phyloP scores from a whole-genome alignment of 2,888 invertebrate genomes.

The Phyto melanocephala region DNA sequence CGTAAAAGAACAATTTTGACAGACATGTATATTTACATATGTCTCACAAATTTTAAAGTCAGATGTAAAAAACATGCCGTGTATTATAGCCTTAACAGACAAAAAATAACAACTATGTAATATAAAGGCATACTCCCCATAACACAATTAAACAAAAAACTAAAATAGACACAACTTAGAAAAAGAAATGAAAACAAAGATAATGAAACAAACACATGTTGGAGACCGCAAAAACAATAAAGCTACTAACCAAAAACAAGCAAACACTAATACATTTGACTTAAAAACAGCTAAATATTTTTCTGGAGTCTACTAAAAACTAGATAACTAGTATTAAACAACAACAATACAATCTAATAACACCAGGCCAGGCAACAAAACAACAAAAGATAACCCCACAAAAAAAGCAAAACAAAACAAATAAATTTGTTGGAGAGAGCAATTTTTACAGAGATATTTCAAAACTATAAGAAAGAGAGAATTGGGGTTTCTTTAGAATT shows the following conservation, averaged over 20 bases:
- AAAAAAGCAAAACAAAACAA: not conserved
- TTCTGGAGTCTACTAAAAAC: slow-evolving; percentile 21
- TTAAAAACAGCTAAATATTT: slow-evolving; percentile 7
- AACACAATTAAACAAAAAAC: not conserved
- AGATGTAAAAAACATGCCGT: too few species aligned
- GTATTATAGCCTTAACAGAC: not conserved
- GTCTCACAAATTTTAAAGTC: too few species aligned
- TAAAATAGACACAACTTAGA: not conserved
- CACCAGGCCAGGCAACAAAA: not conserved
- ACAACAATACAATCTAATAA: slow-evolving; percentile 23
- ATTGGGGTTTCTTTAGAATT: too few species aligned
- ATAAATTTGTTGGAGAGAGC: slow-evolving; percentile 9
- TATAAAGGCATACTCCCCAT: slow-evolving; percentile 2
- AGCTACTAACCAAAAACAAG: not conserved
- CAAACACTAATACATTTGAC: too few species aligned
- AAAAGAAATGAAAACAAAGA: slow-evolving; percentile 29
- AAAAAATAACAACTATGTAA: not conserved
- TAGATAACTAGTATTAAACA: slow-evolving; percentile 40
- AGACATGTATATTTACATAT: too few species aligned
- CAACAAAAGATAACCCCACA: not conserved
- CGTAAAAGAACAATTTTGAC: too few species aligned
- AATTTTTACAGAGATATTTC: too few species aligned
- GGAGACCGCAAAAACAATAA: slow-evolving; percentile 20
- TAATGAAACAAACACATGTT: slow-evolving; percentile 58
- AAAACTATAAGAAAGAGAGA: not conserved